phyloP scores from a whole-genome alignment of 1,140 invertebrate species.

The Trichonephila clavipes region DNA sequence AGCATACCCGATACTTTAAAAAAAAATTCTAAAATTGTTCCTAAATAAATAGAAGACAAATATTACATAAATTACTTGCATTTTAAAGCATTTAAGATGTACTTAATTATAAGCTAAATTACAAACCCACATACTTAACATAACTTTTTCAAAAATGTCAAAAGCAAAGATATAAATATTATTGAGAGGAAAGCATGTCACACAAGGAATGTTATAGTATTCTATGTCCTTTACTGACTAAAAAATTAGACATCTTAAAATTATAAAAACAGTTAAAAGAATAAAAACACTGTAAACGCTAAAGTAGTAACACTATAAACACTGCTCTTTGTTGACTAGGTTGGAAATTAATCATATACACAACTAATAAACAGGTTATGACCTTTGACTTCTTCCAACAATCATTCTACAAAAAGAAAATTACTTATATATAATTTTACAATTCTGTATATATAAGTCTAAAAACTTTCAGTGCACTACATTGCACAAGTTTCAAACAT shows the following conservation, averaged over 20 bases:
- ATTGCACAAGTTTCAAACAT: constrained; percentile 28
- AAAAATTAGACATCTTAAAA: constrained; percentile 23
- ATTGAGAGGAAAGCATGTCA: neutral
- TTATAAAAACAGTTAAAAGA: constrained; percentile 45
- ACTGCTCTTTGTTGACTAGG: constrained; percentile 34
- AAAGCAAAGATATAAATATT: neutral
- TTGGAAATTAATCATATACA: constrained; percentile 29
- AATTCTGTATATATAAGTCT: neutral
- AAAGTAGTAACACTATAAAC: constrained; percentile 28
- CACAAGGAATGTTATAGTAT: constrained; percentile 20
- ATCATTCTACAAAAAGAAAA: constrained; percentile 18
- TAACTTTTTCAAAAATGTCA: neutral
- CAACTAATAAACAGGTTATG: constrained; percentile 22
- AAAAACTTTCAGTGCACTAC: constrained; percentile 2
- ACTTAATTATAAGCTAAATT: too few species aligned
- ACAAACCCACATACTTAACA: neutral
- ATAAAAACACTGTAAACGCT: constrained; percentile 22
- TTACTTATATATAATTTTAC: constrained; percentile 21
- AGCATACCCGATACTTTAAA: too few species aligned
- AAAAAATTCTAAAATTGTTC: too few species aligned
- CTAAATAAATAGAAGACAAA: too few species aligned
- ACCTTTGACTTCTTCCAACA: neutral
- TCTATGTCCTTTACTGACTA: constrained; percentile 17
- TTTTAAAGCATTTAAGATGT: too few species aligned
- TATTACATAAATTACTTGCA: too few species aligned